These are phyloP conservation scores for Aurelia coerulea DNA, from an alignment of 30 jellyfish, hydroid and myxozoan species.

Conservation along the genomic window DNA sequence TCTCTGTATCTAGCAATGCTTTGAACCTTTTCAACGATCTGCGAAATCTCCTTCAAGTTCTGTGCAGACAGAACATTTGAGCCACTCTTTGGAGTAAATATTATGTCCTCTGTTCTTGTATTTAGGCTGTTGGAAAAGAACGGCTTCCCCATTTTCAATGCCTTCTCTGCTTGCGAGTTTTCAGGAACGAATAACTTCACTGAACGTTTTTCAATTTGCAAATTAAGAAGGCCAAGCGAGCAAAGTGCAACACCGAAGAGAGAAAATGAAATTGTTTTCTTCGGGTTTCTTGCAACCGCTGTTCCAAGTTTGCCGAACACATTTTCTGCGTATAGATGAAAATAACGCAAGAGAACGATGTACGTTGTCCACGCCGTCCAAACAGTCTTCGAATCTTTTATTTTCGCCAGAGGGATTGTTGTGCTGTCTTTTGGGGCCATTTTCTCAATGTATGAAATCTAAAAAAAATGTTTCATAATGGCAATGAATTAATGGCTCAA, in stretches of 20 bases:
- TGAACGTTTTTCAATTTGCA: constrained; percentile 15
- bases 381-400: too few relatives aligned
- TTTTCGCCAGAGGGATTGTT: too few relatives aligned
- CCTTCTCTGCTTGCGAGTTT: constrained; percentile 44
- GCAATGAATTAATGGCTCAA: too few relatives aligned
- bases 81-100: constrained; percentile 36
- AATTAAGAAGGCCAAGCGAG: constrained; percentile 19
- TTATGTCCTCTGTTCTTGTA: constrained; percentile 41
- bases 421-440: too few relatives aligned
- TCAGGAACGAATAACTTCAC: constrained; percentile 45
- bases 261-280: constrained; percentile 1
- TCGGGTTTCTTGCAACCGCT: constrained; percentile 34
- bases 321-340: constrained; percentile 6
- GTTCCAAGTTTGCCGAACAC: constrained; percentile 23
- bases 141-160: constrained; percentile 42
- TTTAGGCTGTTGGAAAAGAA: constrained; percentile 28
- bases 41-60: constrained; percentile 7
- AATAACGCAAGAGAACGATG: too few relatives aligned
- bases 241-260: constrained; percentile 19
- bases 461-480: too few relatives aligned
- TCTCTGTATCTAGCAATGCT: not conserved
- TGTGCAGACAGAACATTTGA: constrained; percentile 2
- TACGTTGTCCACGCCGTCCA: too few relatives aligned
- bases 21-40: not conserved
- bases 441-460: too few relatives aligned